Evolutionary conservation across 2,888 invertebrate genomes (phyloP), one percentile per base, ranked within the genome.

Genomic region (Nezara viridula): DNA sequence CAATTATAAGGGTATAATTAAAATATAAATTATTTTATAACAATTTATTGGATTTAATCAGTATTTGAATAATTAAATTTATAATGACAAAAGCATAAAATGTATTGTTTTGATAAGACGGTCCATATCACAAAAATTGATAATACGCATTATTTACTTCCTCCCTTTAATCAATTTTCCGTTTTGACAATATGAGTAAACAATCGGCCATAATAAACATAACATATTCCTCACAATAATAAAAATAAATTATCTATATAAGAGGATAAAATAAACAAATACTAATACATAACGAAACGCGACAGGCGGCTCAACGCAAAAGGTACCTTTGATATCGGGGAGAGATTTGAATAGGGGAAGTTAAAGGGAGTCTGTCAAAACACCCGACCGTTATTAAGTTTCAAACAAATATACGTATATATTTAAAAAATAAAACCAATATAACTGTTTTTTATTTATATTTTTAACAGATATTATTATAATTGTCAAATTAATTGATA

Each of bases 341-440:
- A 77, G 77, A 40, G 77, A 77, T 77, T 77, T 77, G 77, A 77
- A 77, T 77, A 77, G 77, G 40, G 77, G 77, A 21, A 77, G 77
- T 40, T 77, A 44, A 44, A 9, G 40, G 21, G 40, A 21, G 40
- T 19, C 77, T 77, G 77, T 77, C 77, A 77, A 77, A 77, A 77
- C 77, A 77, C 77, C 14, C 10, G 44, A 44, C 44, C 10, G 44
- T 44, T 10, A 44, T 44, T 44, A 44, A 7, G 10, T 44, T 7
- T 44, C 44, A 44, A 44, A 44, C 44, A 44, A 7, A 52, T 52
- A 24, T 52, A 52, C 9, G 24, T 5, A 9, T 16, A 7, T 55
- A 55, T 55, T 55, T n/a, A 55, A 55, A 55, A 9, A 9, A 55
- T 55, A 55, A 6, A 55, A 6, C 44, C 44, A 44, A 44, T n/a